Evolutionary conservation across 92 coral and sea anemone genomes (phyloP).

Genomic region (Phenganax subtilis): DNA sequence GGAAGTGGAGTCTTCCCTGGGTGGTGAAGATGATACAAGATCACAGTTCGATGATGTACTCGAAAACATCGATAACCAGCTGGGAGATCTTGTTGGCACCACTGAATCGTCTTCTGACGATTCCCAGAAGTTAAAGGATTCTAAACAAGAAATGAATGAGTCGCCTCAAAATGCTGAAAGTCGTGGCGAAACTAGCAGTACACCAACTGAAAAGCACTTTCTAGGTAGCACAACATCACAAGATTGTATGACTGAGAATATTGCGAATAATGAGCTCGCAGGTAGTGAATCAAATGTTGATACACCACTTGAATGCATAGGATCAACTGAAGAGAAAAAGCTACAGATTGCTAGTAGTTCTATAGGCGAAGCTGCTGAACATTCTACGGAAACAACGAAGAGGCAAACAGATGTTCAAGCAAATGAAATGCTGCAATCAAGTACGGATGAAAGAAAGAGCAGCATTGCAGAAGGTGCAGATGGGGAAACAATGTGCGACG

Average conservation of each 20-base stretch:
- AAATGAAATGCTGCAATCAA: background rate
- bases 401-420: background rate
- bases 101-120: background rate
- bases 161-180: background rate
- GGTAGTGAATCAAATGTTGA: background rate
- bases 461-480: background rate
- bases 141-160: conserved; percentile 39
- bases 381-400: background rate
- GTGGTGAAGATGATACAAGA: background rate
- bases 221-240: background rate
- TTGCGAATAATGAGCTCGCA: background rate
- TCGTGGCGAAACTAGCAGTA: background rate
- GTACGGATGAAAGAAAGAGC: background rate
- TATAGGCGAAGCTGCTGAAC: background rate
- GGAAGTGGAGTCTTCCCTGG: background rate
- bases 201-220: conserved; percentile 10
- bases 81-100: background rate
- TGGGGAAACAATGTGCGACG: background rate
- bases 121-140: conserved; percentile 31
- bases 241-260: background rate
- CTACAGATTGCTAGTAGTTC: background rate
- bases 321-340: conserved; percentile 38
- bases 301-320: background rate
- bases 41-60: background rate
- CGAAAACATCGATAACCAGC: background rate